A percentile compares a stretch with the other conserved stretches of the same genome.
Conservation (phyloP, 2,888 invertebrate genomes). For the Mesoligia furuncula region DNA sequence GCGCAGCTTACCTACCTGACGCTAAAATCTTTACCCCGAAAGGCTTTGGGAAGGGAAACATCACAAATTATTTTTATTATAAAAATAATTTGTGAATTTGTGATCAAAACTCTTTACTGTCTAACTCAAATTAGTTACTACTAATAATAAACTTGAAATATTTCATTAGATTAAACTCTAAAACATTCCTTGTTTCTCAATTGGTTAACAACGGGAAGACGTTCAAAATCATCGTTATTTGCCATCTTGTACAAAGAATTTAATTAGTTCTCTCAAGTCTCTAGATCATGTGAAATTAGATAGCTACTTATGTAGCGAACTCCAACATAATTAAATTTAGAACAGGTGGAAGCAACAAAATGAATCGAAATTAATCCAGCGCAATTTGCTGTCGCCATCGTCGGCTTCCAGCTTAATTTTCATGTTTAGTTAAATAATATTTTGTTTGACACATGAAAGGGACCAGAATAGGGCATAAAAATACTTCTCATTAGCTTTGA, state of each 20-base stretch:
- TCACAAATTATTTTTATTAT: slow-evolving; percentile 2
- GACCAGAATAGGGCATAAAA: slow-evolving; percentile 60
- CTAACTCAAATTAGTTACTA: slow-evolving; percentile 9
- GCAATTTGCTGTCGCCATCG: slow-evolving; percentile 82
- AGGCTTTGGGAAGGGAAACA: background rate
- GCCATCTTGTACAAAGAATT: slow-evolving; percentile 76
- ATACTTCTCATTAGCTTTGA: slow-evolving; percentile 53
- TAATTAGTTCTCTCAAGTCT: slow-evolving; percentile 78
- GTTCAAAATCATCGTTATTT: slow-evolving; percentile 62
- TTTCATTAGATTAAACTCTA: slow-evolving; percentile 47
- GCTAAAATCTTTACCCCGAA: slow-evolving; percentile 5
- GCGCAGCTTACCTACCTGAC: slow-evolving; percentile 6
- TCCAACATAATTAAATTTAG: slow-evolving; percentile 86
- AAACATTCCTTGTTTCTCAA: slow-evolving; percentile 32
- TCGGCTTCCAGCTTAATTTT: slow-evolving; percentile 78
- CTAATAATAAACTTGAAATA: slow-evolving; percentile 41
- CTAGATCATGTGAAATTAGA: slow-evolving; percentile 83
- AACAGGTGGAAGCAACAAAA: slow-evolving; percentile 86
- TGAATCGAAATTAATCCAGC: slow-evolving; percentile 88
- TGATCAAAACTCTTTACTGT: slow-evolving; percentile 33
- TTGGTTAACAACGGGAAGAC: slow-evolving; percentile 40
- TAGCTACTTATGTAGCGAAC: slow-evolving; percentile 84
- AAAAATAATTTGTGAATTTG: too few species aligned
- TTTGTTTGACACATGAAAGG: slow-evolving; percentile 71
- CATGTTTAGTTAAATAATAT: slow-evolving; percentile 83